Evolutionary conservation across 2,113 vertebrate genomes (phyloP).

Genomic region (Rhinichthys klamathensis): DNA sequence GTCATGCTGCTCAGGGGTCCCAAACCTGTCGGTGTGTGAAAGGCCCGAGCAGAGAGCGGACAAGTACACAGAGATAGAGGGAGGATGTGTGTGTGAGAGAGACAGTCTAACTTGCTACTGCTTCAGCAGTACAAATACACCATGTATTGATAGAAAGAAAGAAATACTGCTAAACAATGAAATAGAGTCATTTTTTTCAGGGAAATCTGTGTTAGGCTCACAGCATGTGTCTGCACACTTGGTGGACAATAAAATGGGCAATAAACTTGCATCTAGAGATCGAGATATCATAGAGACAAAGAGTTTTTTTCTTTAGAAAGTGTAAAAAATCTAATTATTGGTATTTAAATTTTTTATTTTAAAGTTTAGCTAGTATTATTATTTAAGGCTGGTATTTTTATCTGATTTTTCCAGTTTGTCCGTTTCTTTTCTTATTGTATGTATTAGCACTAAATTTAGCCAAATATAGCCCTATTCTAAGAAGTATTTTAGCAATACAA

Average conservation of each 20-base stretch:
- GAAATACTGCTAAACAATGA: neutral
- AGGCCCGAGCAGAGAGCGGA: neutral
- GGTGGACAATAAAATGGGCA: neutral
- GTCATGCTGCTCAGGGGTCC: conserved; percentile 50
- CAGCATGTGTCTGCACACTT: neutral
- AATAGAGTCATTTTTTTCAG: neutral
- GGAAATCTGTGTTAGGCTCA: too few relatives aligned
- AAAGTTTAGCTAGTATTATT: neutral
- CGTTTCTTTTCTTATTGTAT: too few relatives aligned
- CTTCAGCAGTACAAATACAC: neutral
- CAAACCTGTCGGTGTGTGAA: conserved; percentile 46
- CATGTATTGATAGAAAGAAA: neutral
- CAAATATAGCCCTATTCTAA: too few relatives aligned
- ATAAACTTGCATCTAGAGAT: neutral
- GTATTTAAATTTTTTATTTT: too few relatives aligned
- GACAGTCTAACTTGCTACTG: neutral
- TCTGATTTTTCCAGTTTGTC: neutral
- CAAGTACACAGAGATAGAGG: conserved; percentile 27
- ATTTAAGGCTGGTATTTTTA: neutral
- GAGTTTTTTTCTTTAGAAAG: too few relatives aligned
- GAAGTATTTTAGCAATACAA: neutral
- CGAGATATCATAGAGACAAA: too few relatives aligned
- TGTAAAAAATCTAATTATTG: too few relatives aligned
- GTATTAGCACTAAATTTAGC: too few relatives aligned
- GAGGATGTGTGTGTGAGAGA: conserved; percentile 51